Percentiles rank a stretch among this genome's conserved stretches.
Conservation (phyloP, 2,888 invertebrate genomes). For the Drosophila buzzatii region DNA sequence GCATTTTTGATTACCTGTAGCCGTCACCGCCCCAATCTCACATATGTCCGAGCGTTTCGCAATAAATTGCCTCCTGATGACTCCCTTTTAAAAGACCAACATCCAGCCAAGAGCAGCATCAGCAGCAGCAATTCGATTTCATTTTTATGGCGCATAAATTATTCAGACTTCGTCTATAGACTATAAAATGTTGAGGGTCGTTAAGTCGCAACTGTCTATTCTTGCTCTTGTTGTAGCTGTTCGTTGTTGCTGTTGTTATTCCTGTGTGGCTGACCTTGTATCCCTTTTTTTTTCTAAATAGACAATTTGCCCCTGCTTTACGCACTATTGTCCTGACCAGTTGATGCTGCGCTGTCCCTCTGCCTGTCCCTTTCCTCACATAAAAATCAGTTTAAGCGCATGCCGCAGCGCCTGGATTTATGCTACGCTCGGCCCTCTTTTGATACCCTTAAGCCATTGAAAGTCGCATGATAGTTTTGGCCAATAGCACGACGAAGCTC, state of each 20-base stretch:
- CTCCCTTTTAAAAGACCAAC: constrained; percentile 59
- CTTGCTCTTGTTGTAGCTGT: constrained; percentile 5
- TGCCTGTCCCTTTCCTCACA: constrained; percentile 22
- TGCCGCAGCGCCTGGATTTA: constrained; percentile 66
- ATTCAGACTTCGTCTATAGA: constrained; percentile 76
- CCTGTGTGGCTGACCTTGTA: constrained; percentile 61
- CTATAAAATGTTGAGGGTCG: constrained; percentile 75
- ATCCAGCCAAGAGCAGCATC: not conserved
- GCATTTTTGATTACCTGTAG: constrained; percentile 62
- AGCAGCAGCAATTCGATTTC: constrained; percentile 76
- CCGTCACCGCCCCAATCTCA: constrained; percentile 16
- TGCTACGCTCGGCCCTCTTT: constrained; percentile 34
- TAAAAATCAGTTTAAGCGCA: constrained; percentile 75
- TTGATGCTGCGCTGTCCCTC: not conserved
- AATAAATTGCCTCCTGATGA: constrained; percentile 78
- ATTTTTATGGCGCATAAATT: constrained; percentile 76
- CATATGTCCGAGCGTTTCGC: constrained; percentile 44
- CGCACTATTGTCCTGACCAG: constrained; percentile 63
- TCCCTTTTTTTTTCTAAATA: constrained; percentile 66
- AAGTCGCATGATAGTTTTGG: not conserved
- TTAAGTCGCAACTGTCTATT: constrained; percentile 50
- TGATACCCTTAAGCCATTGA: not conserved
- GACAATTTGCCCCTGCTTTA: constrained; percentile 71
- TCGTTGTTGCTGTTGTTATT: constrained; percentile 14
- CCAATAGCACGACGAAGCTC: not conserved